Percentiles rank a stretch among this genome's conserved stretches.
Conservation (phyloP, 2,797 vertebrate genomes). For the Astyanax mexicanus region DNA sequence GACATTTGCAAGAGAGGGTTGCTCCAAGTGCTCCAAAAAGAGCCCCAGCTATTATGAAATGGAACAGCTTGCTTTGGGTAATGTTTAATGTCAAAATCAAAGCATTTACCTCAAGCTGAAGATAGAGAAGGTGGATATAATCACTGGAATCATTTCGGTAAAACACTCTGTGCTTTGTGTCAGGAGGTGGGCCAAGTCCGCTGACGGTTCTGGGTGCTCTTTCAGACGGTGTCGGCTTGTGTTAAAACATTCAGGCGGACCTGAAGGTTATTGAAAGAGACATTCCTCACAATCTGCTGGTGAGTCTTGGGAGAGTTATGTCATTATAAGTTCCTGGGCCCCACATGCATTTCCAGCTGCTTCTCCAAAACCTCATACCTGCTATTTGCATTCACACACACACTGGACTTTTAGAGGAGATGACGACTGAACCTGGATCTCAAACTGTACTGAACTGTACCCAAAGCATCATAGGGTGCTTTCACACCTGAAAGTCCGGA, state of each 20-base stretch:
- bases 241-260: slow-evolving; percentile 26
- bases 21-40: no score
- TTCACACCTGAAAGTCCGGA: no score
- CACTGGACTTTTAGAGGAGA: no score
- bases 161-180: not conserved
- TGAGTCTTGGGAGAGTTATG: slow-evolving; percentile 26
- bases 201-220: not conserved
- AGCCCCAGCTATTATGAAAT: not conserved
- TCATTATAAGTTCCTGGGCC: slow-evolving; percentile 34
- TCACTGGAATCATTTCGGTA: not conserved
- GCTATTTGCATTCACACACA: slow-evolving; percentile 48
- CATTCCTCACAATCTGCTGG: not conserved
- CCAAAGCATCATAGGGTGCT: no score
- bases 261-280: not conserved
- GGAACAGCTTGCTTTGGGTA: not conserved
- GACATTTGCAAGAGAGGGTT: no score
- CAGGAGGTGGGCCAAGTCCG: not conserved
- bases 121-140: not conserved
- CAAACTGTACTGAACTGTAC: no score
- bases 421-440: no score
- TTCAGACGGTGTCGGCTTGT: not conserved
- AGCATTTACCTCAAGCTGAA: not conserved
- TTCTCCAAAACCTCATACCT: slow-evolving; percentile 19
- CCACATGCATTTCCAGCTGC: slow-evolving; percentile 12
- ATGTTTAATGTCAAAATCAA: not conserved